Conservation (phyloP, 2,797 vertebrate species). For the Anguilla anguilla region DNA sequence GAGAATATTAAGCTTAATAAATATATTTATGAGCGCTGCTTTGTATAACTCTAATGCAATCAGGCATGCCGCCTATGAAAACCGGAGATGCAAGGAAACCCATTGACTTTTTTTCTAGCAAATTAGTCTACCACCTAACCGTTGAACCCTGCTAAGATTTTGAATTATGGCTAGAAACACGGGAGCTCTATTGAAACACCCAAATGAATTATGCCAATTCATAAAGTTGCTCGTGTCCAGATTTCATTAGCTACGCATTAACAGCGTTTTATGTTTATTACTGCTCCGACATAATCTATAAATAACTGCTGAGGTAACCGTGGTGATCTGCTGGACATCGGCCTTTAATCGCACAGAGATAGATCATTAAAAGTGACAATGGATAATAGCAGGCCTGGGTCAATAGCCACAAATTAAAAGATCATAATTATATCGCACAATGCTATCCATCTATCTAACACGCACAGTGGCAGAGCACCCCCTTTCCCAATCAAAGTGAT, state of each 20-base stretch:
- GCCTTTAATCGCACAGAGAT: conserved; percentile 91
- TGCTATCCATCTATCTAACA: conserved; percentile 78
- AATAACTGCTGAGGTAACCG: conserved; percentile 93
- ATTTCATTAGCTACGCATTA: conserved; percentile 99
- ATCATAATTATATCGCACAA: conserved; percentile 89
- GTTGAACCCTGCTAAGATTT: conserved; percentile 85
- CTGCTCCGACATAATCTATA: conserved; percentile 95
- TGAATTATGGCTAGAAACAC: conserved; percentile 87
- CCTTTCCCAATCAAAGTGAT: conserved; percentile 80
- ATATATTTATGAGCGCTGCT: conserved; percentile 91
- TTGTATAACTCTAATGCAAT: conserved; percentile 88
- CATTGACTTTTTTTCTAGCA: conserved; percentile 88
- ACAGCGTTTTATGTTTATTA: conserved; percentile 97
- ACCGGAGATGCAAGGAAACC: conserved; percentile 85
- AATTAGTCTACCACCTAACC: conserved; percentile 92
- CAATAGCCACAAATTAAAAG: conserved; percentile 93
- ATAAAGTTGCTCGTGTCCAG: conserved; percentile 96
- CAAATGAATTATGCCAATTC: conserved; percentile 97
- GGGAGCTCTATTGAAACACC: conserved; percentile 81
- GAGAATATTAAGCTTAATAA: conserved; percentile 89
- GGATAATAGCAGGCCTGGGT: conserved; percentile 92
- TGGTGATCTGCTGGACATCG: conserved; percentile 83
- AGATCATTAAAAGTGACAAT: conserved; percentile 95
- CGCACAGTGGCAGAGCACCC: conserved; percentile 79
- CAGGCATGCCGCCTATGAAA: conserved; percentile 85